phyloP scores from a whole-genome alignment of 2,797 vertebrate species.

The Balearica regulorum region DNA sequence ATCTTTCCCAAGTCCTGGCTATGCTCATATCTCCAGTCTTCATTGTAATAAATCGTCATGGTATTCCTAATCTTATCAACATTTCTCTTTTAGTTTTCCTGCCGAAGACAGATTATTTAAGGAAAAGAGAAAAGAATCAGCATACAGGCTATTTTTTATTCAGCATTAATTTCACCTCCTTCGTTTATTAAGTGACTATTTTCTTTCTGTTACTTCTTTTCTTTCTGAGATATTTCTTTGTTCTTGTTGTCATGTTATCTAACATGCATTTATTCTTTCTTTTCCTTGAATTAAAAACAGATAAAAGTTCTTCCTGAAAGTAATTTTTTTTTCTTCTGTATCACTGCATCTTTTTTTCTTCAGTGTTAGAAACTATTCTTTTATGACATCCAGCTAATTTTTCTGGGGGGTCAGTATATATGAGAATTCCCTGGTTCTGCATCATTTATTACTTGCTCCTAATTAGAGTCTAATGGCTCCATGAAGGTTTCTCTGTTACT shows the following conservation, averaged over 20 bases:
- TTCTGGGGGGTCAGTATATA: neutral
- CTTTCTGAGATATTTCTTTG: neutral
- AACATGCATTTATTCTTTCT: neutral
- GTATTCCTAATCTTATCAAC: neutral
- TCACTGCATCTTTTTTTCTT: neutral
- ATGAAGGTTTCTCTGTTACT: neutral
- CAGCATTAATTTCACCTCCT: neutral
- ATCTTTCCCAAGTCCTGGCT: neutral
- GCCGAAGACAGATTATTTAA: neutral
- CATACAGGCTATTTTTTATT: neutral
- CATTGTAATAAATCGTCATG: neutral
- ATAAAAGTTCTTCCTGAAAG: neutral
- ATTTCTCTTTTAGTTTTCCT: neutral
- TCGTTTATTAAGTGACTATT: conserved; percentile 40
- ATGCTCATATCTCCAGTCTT: neutral
- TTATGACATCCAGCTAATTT: neutral
- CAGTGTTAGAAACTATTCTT: neutral
- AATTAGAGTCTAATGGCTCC: neutral
- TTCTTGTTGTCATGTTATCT: neutral
- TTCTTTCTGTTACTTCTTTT: conserved; percentile 14
- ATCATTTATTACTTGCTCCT: neutral
- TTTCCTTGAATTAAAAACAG: neutral
- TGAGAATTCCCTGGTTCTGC: neutral
- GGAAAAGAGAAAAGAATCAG: neutral
- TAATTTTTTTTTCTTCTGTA: neutral